Evolutionary conservation across 2,888 invertebrate species (phyloP), one percentile per base, ranked within the genome.

Genomic region (Drosophila quasianomalipes): DNA sequence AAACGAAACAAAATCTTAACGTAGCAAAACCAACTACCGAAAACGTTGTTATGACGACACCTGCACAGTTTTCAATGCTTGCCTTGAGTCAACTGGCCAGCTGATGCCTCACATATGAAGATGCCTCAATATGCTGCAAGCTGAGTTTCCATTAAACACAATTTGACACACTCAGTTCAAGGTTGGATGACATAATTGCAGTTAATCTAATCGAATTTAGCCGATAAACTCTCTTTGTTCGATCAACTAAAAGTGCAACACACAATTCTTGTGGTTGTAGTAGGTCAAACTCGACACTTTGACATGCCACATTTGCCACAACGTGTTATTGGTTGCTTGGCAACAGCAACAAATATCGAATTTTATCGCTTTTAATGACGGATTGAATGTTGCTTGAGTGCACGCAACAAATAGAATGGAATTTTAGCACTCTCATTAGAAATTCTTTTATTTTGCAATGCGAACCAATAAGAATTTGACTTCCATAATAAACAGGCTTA

Each of bases 311-410:
- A 70, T 37, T 41, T 44, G 26, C 33, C 52, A 39, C 54, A 35
- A 35, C 37, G 30, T 53, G 30, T 63, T 37, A 54, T 26, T 37
- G 49, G 74, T 78, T 72, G 73, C 81, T 16, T 22, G n/a, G 78
- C 81, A 71, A 59, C 78, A 53, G 28, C 19, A 54, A 30, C 31
- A 33, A 28, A 55, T 49, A 44, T 19, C 1, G 53, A n/a, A n/a
- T 16, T 35, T 16, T 22, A 37, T 59, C 26, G 33, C 47, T 28
- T 30, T 41, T 26, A 33, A 30, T n/a, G 33, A 47, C 54, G 35
- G 49, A 44, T 49, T 63, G 60, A 70, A 84, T 87, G 62, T 68
- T 65, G 14, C 53, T 71, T 60, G 59, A 52, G 53, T 55, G 44
- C 79, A 71, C 68, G 61, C 66, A 9, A 22, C 41, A 55, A 80